Percentiles rank a stretch among this genome's conserved stretches.
These are phyloP conservation scores for Tribolium castaneum DNA, from an alignment of 1,140 invertebrate genomes.

Conservation along the genomic window DNA sequence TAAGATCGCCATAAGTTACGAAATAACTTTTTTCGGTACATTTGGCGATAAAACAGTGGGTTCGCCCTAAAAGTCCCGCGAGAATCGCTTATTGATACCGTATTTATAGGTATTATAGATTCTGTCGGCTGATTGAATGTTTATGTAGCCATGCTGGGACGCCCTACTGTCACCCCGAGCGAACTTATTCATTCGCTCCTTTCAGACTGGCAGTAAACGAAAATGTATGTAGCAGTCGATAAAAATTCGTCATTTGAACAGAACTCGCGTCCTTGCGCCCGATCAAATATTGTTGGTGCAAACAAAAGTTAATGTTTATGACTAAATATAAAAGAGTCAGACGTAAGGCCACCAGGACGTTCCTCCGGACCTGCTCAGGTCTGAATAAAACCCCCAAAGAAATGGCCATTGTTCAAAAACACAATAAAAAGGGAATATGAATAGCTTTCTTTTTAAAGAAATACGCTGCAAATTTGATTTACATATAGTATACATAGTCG, in stretches of 20 bases:
- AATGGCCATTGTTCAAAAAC: slow-evolving; percentile 42
- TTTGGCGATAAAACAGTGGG: slow-evolving; percentile 61
- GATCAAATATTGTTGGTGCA: slow-evolving; percentile 19
- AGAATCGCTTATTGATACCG: slow-evolving; percentile 61
- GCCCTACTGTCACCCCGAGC: slow-evolving; percentile 32
- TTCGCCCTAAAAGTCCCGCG: slow-evolving; percentile 54
- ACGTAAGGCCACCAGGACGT: neutral
- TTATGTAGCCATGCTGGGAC: slow-evolving; percentile 43
- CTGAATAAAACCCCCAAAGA: slow-evolving; percentile 32
- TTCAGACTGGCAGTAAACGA: slow-evolving; percentile 26
- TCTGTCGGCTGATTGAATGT: slow-evolving; percentile 61
- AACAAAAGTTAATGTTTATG: slow-evolving; percentile 28
- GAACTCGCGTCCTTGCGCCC: neutral
- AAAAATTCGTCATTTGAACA: neutral
- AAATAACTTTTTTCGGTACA: slow-evolving; percentile 60
- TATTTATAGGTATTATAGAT: slow-evolving; percentile 64
- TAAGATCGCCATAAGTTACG: slow-evolving; percentile 40
- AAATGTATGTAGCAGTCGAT: slow-evolving; percentile 27
- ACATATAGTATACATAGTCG: slow-evolving; percentile 41
- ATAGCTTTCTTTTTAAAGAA: slow-evolving; percentile 44
- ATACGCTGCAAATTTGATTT: slow-evolving; percentile 43
- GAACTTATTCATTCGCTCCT: slow-evolving; percentile 25
- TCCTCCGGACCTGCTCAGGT: slow-evolving; percentile 12
- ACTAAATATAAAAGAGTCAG: slow-evolving; percentile 11
- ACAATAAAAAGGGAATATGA: slow-evolving; percentile 44